A percentile compares a stretch with the other conserved stretches of the same genome.
Conservation (phyloP, 2,888 invertebrate genomes). For the Synanthedon andrenaeformis region DNA sequence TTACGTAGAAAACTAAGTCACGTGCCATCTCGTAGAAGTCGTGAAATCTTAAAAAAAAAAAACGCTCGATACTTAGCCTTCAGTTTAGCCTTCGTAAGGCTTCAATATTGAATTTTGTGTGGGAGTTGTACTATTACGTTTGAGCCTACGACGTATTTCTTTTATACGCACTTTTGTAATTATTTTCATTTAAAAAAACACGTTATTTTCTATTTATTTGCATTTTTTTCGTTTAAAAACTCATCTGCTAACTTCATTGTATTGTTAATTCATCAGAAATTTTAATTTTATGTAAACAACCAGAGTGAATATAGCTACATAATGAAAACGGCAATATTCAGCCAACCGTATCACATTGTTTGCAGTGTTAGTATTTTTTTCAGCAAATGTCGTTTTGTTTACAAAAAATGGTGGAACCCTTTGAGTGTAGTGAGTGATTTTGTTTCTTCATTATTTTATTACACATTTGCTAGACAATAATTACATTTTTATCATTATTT, state of each 20-base stretch:
- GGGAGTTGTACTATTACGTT: background rate
- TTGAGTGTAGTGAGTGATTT: slow-evolving; percentile 42
- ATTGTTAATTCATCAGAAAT: slow-evolving; percentile 23
- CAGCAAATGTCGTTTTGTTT: slow-evolving; percentile 7
- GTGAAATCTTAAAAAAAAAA: slow-evolving; percentile 2
- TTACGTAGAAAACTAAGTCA: no score
- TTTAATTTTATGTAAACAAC: slow-evolving; percentile 15
- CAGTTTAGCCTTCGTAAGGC: slow-evolving; percentile 22
- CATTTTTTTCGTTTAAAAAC: background rate
- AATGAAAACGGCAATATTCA: slow-evolving; percentile 37
- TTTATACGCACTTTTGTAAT: no score
- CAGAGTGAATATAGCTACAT: slow-evolving; percentile 47
- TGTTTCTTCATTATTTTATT: background rate
- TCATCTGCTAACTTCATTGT: slow-evolving; percentile 38
- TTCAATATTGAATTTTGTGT: slow-evolving; percentile 16
- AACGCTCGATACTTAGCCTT: slow-evolving; percentile 26
- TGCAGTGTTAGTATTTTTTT: slow-evolving; percentile 10
- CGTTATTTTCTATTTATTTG: no score
- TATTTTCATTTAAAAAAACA: no score
- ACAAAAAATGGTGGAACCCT: slow-evolving; percentile 37
- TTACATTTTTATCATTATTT: background rate
- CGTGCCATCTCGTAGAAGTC: background rate
- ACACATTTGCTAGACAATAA: background rate
- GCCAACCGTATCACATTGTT: slow-evolving; percentile 38
- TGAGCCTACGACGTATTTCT: no score